Evolutionary conservation across 1,140 invertebrate species (phyloP).

Genomic region (Drosophila ananassae): DNA sequence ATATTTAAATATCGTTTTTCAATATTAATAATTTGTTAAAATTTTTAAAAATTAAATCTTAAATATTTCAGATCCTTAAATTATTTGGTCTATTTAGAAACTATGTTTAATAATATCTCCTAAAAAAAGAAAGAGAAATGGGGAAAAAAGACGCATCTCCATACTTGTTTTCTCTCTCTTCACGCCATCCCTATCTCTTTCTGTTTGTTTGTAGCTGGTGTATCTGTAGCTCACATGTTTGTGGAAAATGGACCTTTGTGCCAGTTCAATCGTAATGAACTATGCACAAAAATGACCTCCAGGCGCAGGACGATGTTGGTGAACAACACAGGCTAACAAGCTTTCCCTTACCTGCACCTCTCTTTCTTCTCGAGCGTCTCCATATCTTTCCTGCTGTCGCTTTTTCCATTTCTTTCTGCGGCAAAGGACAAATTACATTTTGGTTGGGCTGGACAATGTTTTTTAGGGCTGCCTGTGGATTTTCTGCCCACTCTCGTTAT

Average conservation of each 20-base stretch:
- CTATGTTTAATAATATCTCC: too few relatives aligned
- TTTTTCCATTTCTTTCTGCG: slow-evolving; percentile 19
- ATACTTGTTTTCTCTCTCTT: slow-evolving; percentile 5
- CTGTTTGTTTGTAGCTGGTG: too few relatives aligned
- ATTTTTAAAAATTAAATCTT: background rate
- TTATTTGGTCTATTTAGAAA: too few relatives aligned
- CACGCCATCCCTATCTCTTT: background rate
- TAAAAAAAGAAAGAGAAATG: too few relatives aligned
- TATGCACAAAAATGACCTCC: slow-evolving; percentile 77
- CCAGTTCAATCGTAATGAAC: slow-evolving; percentile 77
- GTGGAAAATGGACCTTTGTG: slow-evolving; percentile 59
- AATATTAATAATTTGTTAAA: background rate
- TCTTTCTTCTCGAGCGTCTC: slow-evolving; percentile 4
- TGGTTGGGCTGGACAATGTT: slow-evolving; percentile 31
- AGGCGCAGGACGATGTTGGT: slow-evolving; percentile 50
- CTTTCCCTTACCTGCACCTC: slow-evolving; percentile 31
- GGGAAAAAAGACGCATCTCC: slow-evolving; percentile 1
- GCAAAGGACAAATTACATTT: slow-evolving; percentile 69
- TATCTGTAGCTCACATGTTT: slow-evolving; percentile 6
- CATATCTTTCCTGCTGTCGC: slow-evolving; percentile 21
- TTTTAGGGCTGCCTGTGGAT: slow-evolving; percentile 55
- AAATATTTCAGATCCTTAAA: too few relatives aligned
- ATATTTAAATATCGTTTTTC: background rate
- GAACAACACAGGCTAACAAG: slow-evolving; percentile 68
- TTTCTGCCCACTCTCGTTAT: slow-evolving; percentile 26